Evolutionary conservation across 2,888 invertebrate genomes (phyloP).

Genomic region (Eugnorisma glareosa): DNA sequence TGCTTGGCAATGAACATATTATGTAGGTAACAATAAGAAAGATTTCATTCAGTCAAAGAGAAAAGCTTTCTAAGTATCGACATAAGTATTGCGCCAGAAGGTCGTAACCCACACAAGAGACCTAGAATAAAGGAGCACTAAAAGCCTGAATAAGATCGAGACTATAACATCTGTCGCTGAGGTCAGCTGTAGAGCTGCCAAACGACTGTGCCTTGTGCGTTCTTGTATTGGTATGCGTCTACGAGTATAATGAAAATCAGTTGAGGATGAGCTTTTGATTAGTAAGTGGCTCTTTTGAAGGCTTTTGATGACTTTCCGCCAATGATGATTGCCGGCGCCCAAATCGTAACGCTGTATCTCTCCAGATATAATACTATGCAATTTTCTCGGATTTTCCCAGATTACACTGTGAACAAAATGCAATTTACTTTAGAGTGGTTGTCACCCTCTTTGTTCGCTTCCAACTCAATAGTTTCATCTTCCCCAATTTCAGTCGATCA

Average conservation of each 20-base stretch:
- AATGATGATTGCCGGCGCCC: neutral
- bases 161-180: slow-evolving; percentile 24
- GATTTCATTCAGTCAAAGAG: neutral
- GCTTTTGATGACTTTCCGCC: neutral
- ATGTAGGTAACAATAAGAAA: neutral
- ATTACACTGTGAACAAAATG: slow-evolving; percentile 54
- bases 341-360: neutral
- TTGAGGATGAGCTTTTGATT: neutral
- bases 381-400: slow-evolving; percentile 26
- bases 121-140: slow-evolving; percentile 19
- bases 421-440: slow-evolving; percentile 57
- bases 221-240: neutral
- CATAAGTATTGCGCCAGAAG: slow-evolving; percentile 13
- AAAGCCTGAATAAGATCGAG: slow-evolving; percentile 18
- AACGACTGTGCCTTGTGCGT: neutral
- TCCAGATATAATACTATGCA: slow-evolving; percentile 10
- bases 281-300: neutral
- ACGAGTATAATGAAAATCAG: neutral
- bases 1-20: neutral
- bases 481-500: slow-evolving; percentile 61
- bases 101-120: slow-evolving; percentile 37
- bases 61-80: neutral
- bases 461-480: slow-evolving; percentile 65
- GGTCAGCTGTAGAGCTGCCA: slow-evolving; percentile 20
- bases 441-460: slow-evolving; percentile 60